Conservation (phyloP, 2,888 invertebrate genomes). For the Ormia ochracea region DNA sequence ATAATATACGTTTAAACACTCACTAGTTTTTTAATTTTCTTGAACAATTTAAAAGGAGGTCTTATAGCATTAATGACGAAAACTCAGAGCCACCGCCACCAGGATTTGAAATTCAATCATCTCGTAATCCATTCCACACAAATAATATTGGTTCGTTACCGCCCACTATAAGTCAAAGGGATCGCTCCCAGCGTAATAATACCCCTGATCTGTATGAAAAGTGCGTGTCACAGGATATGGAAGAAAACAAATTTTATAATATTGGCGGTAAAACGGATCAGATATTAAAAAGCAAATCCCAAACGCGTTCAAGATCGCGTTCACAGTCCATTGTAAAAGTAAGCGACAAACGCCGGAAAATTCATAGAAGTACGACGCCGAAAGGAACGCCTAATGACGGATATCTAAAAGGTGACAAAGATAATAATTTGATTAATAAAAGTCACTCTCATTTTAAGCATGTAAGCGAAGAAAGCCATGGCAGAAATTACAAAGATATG, state of each 20-base stretch:
- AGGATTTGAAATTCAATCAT: slow-evolving; percentile 68
- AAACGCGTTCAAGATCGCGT: slow-evolving; percentile 45
- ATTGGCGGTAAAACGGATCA: slow-evolving; percentile 36
- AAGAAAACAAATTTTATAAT: slow-evolving; percentile 56
- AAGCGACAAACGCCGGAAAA: slow-evolving; percentile 55
- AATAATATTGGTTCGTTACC: slow-evolving; percentile 33
- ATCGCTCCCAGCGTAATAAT: slow-evolving; percentile 42
- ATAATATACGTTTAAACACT: not conserved
- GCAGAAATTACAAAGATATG: slow-evolving; percentile 41
- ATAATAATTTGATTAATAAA: slow-evolving; percentile 2
- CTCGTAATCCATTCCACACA: slow-evolving; percentile 54
- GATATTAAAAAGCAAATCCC: slow-evolving; percentile 35
- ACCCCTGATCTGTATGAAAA: slow-evolving; percentile 63
- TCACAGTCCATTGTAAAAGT: slow-evolving; percentile 37
- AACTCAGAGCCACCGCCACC: slow-evolving; percentile 69
- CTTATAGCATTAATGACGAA: slow-evolving; percentile 56
- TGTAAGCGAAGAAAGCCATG: slow-evolving; percentile 37
- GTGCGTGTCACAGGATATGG: slow-evolving; percentile 60
- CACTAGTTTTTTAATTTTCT: not conserved
- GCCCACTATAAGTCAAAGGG: slow-evolving; percentile 29
- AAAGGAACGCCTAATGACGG: slow-evolving; percentile 50
- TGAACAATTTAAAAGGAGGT: slow-evolving; percentile 29
- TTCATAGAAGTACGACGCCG: slow-evolving; percentile 59
- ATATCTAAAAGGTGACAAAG: slow-evolving; percentile 42
- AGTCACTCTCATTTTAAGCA: slow-evolving; percentile 39